phyloP scores from a whole-genome alignment of 1,140 invertebrate genomes.

The Saxidomus purpurata region DNA sequence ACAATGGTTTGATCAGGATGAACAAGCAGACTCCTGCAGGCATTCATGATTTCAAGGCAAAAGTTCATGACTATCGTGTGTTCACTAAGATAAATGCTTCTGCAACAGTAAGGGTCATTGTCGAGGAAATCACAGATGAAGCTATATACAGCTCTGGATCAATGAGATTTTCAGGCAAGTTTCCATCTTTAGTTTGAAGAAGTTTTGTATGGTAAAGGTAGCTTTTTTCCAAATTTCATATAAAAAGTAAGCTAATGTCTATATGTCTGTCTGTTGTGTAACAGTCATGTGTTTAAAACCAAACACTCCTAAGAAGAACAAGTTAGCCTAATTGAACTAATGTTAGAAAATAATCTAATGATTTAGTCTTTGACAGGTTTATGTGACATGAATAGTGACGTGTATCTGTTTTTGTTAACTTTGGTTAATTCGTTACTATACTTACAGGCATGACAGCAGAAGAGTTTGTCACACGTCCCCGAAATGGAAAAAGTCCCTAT shows the following conservation, averaged over 20 bases:
- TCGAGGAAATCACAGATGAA: slow-evolving; percentile 97
- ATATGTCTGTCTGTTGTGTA: too few species aligned
- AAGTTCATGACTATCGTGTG: slow-evolving; percentile 97
- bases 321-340: too few species aligned
- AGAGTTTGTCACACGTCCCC: slow-evolving; percentile 92
- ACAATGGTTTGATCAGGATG: slow-evolving; percentile 98
- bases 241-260: too few species aligned
- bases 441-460: slow-evolving; percentile 95
- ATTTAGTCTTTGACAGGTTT: too few species aligned
- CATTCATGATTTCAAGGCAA: slow-evolving; percentile 94
- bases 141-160: slow-evolving; percentile 98
- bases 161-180: slow-evolving; percentile 92
- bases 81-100: slow-evolving; percentile 89
- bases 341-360: too few species aligned
- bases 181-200: too few species aligned
- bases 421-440: background rate
- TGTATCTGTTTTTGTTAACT: too few species aligned
- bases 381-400: too few species aligned
- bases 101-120: slow-evolving; percentile 96
- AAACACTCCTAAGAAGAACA: background rate
- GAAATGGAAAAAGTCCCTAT: slow-evolving; percentile 51
- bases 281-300: background rate
- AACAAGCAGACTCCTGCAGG: slow-evolving; percentile 95
- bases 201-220: too few species aligned
- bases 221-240: too few species aligned